Evolutionary conservation across 2,888 invertebrate species (phyloP), one percentile per base, ranked within the genome.

Genomic region (Drosophila planitibia): DNA sequence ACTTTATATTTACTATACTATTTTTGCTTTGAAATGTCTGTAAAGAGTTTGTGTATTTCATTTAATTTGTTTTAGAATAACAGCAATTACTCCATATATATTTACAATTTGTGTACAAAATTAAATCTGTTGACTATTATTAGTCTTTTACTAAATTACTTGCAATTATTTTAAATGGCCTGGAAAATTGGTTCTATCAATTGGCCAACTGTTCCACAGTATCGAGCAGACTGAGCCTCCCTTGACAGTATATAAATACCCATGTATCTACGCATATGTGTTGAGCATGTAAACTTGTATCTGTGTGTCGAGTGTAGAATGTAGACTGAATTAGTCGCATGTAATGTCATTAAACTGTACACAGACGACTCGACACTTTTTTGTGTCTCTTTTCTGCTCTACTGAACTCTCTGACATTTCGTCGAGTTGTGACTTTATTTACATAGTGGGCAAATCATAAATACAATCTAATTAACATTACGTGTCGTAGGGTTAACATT

Each of bases 261-360:
- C 25, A 25, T 25, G 16, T 47, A 47, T 47, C 25, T 25, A 47
- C 25, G 25, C 25, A 47, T 25, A 25, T 47, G 47, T 47, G 25
- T 25, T 47, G 25, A 30, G 30, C 16, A 19, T 44, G 19, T 53
- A 30, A 6, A 37, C 47, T 47, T 30, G 19, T 53, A 47, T 28
- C 7, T 57, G 35, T 44, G 16, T 39, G 44, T 33, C 39, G 19
- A 25, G 14, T 32, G 30, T 53, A 32, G 22, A 47, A 47, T 47
- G 16, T 47, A 25, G 47, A 47, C 47, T 47, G 47, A 47, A 47
- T 54, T 63, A 72, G 63, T 72, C 58, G 53, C 35, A 37, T 63
- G 53, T 39, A 63, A 53, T 39, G 58, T 73, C 74, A 59, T 63
- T 41, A 49, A 72, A 59, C 10, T 59, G 58, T 51, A 47, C 16